phyloP scores from a whole-genome alignment of 2,888 invertebrate genomes.

The Myathropa florea region DNA sequence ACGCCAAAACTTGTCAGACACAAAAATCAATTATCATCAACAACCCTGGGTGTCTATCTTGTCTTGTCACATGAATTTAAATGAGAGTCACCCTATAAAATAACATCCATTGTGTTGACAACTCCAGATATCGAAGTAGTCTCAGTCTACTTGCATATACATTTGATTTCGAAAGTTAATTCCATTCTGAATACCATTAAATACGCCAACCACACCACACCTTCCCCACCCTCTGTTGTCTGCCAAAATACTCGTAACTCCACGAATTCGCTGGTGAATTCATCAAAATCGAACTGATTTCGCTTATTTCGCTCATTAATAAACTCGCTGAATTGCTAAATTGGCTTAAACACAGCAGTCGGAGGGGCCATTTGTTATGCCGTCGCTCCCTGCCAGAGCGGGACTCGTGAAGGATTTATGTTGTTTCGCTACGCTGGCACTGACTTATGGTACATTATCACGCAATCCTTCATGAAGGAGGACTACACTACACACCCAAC shows the following conservation, averaged over 20 bases:
- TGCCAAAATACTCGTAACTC: background rate
- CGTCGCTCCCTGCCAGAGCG: background rate
- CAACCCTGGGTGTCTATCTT: too few relatives aligned
- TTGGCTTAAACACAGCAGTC: conserved; percentile 9
- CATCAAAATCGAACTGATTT: conserved; percentile 34
- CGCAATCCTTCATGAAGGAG: conserved; percentile 4
- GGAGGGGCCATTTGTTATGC: conserved; percentile 20
- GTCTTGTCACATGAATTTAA: too few relatives aligned
- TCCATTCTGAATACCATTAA: conserved; percentile 24
- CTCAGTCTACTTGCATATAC: background rate
- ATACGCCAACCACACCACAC: conserved; percentile 17
- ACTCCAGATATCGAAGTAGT: background rate
- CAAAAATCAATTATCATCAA: too few relatives aligned
- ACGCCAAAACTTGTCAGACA: too few relatives aligned
- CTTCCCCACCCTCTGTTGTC: background rate
- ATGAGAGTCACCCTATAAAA: too few relatives aligned
- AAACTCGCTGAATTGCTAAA: conserved; percentile 26
- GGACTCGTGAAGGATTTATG: conserved; percentile 8
- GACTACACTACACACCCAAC: background rate
- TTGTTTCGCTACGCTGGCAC: background rate
- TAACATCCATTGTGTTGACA: background rate
- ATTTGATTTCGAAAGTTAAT: conserved; percentile 28
- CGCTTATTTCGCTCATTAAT: conserved; percentile 18
- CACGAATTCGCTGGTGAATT: conserved; percentile 12
- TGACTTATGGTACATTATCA: conserved; percentile 31